phyloP scores from a whole-genome alignment of 2,113 vertebrate genomes.

The Phylloscopus trochiloides region DNA sequence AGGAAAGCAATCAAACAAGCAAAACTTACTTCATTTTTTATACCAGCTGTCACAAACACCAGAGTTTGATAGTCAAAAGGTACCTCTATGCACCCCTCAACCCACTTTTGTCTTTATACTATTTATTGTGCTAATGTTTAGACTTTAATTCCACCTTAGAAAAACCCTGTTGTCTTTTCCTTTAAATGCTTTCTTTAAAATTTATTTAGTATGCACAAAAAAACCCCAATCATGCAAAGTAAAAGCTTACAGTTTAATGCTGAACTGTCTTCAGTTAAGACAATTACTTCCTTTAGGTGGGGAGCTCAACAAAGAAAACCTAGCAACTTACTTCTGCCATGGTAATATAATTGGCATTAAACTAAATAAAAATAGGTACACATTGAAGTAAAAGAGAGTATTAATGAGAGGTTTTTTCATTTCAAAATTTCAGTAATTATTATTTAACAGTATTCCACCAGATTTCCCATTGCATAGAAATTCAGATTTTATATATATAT shows the following conservation, averaged over 20 bases:
- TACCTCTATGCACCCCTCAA: not conserved
- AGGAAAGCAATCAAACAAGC: not conserved
- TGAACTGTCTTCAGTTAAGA: not conserved
- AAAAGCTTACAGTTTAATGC: not conserved
- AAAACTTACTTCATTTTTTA: not conserved
- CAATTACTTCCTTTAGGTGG: not conserved
- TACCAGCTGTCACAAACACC: not conserved
- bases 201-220: not conserved
- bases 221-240: not conserved
- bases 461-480: not conserved
- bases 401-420: not conserved
- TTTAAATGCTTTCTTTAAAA: not conserved
- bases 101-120: not conserved
- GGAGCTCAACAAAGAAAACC: not conserved
- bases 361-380: not conserved
- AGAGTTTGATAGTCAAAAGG: not conserved
- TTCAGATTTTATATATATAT: not conserved
- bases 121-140: not conserved
- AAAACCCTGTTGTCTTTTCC: not conserved
- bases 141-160: not conserved
- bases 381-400: not conserved
- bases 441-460: not conserved
- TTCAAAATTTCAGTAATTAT: not conserved
- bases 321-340: not conserved
- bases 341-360: not conserved